Conservation (phyloP, 2,888 invertebrate species). For the Schizaphis graminum region DNA sequence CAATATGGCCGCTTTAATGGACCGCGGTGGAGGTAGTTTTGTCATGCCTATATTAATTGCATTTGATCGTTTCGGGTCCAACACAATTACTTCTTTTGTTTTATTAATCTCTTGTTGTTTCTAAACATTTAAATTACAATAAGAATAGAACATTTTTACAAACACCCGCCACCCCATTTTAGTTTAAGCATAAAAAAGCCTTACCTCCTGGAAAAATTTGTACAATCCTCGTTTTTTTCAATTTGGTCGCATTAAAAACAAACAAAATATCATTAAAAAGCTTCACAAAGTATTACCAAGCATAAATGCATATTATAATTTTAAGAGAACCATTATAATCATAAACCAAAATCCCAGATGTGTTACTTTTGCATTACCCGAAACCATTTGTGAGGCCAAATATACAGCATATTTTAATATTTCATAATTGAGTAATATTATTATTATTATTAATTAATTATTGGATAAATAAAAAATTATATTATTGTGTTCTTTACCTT, state of each 20-base stretch:
- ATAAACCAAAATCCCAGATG: constrained; percentile 21
- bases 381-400: constrained; percentile 61
- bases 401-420: constrained; percentile 54
- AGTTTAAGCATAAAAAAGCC: constrained; percentile 57
- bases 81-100: constrained; percentile 91
- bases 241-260: constrained; percentile 59
- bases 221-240: constrained; percentile 60
- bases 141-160: neutral
- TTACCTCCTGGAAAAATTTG: constrained; percentile 61
- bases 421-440: neutral
- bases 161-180: constrained; percentile 32
- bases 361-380: constrained; percentile 48
- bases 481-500: constrained; percentile 78
- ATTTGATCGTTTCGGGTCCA: constrained; percentile 97
- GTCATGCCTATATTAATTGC: constrained; percentile 99
- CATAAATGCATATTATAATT: constrained; percentile 51
- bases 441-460: neutral
- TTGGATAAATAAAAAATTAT: neutral
- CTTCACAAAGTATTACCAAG: constrained; percentile 51
- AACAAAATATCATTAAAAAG: constrained; percentile 64
- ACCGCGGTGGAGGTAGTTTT: constrained; percentile 95
- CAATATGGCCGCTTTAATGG: constrained; percentile 98
- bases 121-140: constrained; percentile 72
- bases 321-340: constrained; percentile 28
- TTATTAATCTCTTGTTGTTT: constrained; percentile 87